Conservation (phyloP, 2,888 invertebrate genomes). For the Leptinotarsa juncta region DNA sequence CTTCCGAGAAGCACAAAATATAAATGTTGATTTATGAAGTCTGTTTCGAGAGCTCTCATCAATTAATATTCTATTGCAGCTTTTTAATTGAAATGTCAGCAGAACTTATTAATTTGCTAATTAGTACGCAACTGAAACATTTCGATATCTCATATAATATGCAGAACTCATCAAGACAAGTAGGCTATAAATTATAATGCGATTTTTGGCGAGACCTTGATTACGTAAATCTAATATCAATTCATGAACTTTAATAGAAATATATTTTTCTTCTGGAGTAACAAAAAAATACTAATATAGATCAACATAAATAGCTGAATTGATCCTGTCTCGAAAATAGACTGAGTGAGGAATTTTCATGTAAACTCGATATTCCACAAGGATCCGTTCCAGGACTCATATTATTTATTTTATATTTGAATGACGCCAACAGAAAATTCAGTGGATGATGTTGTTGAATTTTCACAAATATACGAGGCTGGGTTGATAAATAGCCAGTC, state of each 20-base stretch:
- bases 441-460: no score
- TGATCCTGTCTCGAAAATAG: no score
- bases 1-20: neutral
- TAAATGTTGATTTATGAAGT: constrained; percentile 4
- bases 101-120: neutral
- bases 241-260: neutral
- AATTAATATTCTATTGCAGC: neutral
- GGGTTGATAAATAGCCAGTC: no score
- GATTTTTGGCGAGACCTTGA: neutral
- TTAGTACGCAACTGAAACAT: neutral
- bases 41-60: neutral
- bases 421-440: no score
- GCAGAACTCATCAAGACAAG: constrained; percentile 1
- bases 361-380: no score
- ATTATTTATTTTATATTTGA: no score
- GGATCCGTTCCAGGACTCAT: no score
- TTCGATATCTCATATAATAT: constrained; percentile 7
- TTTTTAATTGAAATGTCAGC: neutral
- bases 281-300: no score
- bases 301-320: no score
- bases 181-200: neutral
- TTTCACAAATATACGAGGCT: no score
- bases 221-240: neutral
- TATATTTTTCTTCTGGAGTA: no score
- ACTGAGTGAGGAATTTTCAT: no score